phyloP scores from a whole-genome alignment of 2,797 vertebrate species.

The Triplophysa yarkandensis region DNA sequence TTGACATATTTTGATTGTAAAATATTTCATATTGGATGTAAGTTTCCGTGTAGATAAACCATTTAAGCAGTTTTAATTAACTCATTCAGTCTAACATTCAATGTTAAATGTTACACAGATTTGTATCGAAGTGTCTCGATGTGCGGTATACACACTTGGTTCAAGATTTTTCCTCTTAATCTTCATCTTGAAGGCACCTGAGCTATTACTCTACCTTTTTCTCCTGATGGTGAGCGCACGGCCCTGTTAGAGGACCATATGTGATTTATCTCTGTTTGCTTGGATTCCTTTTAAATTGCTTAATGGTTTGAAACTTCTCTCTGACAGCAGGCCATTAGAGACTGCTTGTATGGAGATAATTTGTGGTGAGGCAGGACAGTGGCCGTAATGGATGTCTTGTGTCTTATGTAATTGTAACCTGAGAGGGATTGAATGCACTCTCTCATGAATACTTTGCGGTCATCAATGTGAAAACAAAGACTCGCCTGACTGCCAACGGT shows the following conservation, averaged over 20 bases:
- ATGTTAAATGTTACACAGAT: not conserved
- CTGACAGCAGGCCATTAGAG: constrained; percentile 70
- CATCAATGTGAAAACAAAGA: constrained; percentile 57
- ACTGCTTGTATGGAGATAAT: constrained; percentile 68
- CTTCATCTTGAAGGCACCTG: constrained; percentile 38
- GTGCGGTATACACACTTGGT: not conserved
- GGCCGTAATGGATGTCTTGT: constrained; percentile 69
- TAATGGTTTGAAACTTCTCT: constrained; percentile 73
- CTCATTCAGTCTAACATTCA: not conserved
- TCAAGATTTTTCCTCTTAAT: constrained; percentile 16
- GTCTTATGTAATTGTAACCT: constrained; percentile 64
- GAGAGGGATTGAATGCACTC: constrained; percentile 65
- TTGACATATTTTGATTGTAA: no score
- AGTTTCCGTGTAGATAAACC: not conserved
- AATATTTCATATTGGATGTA: not conserved
- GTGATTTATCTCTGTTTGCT: constrained; percentile 69
- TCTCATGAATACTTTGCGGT: constrained; percentile 55
- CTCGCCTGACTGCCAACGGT: constrained; percentile 37
- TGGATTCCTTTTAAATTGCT: constrained; percentile 72
- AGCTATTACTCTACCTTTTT: constrained; percentile 38
- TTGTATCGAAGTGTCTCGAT: not conserved
- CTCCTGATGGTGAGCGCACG: constrained; percentile 54
- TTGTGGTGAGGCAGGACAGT: constrained; percentile 63
- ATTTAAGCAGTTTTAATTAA: not conserved
- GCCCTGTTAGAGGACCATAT: constrained; percentile 63